These are phyloP conservation scores for Haemorhous mexicanus DNA, from an alignment of 2,113 vertebrate species.

Conservation along the genomic window DNA sequence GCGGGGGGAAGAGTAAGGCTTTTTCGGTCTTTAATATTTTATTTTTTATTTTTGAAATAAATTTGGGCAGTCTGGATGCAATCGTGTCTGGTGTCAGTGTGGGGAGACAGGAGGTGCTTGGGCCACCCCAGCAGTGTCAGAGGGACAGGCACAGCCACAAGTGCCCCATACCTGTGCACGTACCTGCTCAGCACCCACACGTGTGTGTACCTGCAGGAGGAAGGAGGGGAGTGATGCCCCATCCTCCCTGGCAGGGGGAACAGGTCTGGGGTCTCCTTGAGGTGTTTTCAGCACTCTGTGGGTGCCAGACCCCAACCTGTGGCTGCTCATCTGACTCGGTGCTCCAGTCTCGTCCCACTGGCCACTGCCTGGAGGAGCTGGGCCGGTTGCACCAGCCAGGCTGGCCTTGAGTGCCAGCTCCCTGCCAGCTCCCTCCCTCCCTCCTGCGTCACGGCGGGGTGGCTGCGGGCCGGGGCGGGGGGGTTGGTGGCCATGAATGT, in stretches of 20 bases:
- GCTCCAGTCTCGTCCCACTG: not conserved
- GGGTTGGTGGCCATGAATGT: not conserved
- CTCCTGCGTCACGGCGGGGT: not conserved
- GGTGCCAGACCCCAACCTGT: fast-evolving
- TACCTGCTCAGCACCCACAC: not conserved
- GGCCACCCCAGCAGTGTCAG: no score
- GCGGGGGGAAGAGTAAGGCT: not conserved
- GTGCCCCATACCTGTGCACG: not conserved
- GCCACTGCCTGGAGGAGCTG: not conserved
- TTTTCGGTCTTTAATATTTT: slow-evolving; percentile 36
- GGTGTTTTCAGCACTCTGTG: not conserved
- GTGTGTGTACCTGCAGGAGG: not conserved
- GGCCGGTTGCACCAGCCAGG: slow-evolving; percentile 26
- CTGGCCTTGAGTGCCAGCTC: not conserved
- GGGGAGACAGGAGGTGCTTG: no score
- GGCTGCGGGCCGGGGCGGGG: not conserved
- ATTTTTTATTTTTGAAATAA: slow-evolving; percentile 57
- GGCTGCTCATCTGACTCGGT: not conserved
- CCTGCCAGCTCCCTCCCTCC: not conserved
- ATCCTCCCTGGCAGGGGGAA: not conserved
- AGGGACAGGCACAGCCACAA: not conserved
- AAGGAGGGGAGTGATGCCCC: no score
- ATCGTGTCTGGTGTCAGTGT: not conserved
- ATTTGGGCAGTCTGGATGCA: slow-evolving; percentile 45
- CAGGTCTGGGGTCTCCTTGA: not conserved